phyloP scores from a whole-genome alignment of 2,797 vertebrate species.

The Danionella dracula region DNA sequence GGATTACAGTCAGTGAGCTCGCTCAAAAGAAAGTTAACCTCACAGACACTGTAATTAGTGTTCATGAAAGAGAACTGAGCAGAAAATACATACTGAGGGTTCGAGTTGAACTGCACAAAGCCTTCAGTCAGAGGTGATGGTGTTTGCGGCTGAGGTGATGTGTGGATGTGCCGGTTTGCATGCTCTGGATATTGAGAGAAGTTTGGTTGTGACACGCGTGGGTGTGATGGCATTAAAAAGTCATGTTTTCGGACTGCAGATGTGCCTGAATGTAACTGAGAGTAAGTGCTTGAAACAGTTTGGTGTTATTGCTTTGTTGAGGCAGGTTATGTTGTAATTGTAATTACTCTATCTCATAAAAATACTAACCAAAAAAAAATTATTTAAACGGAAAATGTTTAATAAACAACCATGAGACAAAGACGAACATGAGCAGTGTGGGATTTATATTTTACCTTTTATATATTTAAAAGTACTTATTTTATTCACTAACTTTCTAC shows the following conservation, averaged over 20 bases:
- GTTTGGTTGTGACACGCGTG: conserved; percentile 10
- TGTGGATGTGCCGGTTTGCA: conserved; percentile 20
- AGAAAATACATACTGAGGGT: background rate
- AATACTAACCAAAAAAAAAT: no score
- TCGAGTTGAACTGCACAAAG: background rate
- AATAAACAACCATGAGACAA: no score
- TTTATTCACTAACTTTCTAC: no score
- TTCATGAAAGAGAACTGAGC: conserved; percentile 16
- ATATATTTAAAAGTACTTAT: no score
- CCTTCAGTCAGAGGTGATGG: conserved; percentile 13
- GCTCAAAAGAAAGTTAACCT: conserved; percentile 53
- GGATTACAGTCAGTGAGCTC: conserved; percentile 59
- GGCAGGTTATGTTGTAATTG: background rate
- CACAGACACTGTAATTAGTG: conserved; percentile 62
- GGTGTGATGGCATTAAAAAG: conserved; percentile 15
- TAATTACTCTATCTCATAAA: no score
- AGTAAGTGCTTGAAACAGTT: background rate
- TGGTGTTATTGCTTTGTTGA: conserved; percentile 22
- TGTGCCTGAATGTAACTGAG: background rate
- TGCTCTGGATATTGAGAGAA: background rate
- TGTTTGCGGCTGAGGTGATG: no score
- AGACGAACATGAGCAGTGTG: no score
- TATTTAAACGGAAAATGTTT: no score
- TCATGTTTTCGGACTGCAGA: background rate
- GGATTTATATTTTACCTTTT: no score